Conservation (phyloP, 1,140 invertebrate genomes). For the Cherax destructor region DNA sequence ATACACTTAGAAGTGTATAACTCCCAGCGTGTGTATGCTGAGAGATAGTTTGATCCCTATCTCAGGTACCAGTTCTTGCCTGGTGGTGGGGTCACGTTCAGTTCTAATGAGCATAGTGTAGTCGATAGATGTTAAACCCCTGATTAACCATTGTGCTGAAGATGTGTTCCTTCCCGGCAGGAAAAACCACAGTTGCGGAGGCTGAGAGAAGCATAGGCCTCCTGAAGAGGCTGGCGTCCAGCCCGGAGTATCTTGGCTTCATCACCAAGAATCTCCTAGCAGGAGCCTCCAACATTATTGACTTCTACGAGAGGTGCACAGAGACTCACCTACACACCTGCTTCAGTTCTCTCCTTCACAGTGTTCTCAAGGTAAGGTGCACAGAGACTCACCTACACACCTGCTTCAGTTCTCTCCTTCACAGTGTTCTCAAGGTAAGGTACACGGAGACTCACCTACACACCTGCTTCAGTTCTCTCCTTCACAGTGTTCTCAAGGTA, state of each 20-base stretch:
- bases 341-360: slow-evolving; percentile 78
- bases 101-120: too few species aligned
- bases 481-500: too few species aligned
- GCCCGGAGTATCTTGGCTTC: slow-evolving; percentile 80
- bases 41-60: too few species aligned
- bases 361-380: slow-evolving; percentile 78
- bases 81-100: too few species aligned
- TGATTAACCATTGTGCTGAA: not conserved
- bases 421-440: too few species aligned
- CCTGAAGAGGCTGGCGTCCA: slow-evolving; percentile 79
- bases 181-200: slow-evolving; percentile 72
- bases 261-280: slow-evolving; percentile 78
- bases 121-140: not conserved
- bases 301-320: slow-evolving; percentile 76
- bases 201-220: slow-evolving; percentile 77
- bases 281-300: slow-evolving; percentile 77
- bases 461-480: slow-evolving; percentile 77
- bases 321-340: slow-evolving; percentile 76
- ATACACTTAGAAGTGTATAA: too few species aligned
- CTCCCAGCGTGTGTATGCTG: too few species aligned
- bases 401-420: slow-evolving; percentile 78
- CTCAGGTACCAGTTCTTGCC: too few species aligned
- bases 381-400: slow-evolving; percentile 76
- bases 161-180: not conserved
- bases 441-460: slow-evolving; percentile 76